A percentile compares a stretch with the other conserved stretches of the same genome.
phyloP scores from a whole-genome alignment of 2,888 invertebrate genomes.

The Yponomeuta plumbellus region DNA sequence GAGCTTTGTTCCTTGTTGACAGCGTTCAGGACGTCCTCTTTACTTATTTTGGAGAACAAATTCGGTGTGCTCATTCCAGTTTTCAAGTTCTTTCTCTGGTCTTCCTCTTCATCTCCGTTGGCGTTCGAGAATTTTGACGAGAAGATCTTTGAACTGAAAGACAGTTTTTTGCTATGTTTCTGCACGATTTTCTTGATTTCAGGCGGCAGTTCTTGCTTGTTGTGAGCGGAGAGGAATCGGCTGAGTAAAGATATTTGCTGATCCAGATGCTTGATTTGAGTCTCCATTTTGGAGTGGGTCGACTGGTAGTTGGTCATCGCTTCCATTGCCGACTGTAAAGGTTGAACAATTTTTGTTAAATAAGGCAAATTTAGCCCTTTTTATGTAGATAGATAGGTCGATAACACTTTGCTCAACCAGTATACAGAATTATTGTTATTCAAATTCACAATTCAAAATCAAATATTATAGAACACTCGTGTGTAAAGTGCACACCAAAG shows the following conservation, averaged over 20 bases:
- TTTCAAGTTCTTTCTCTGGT: conserved; percentile 51
- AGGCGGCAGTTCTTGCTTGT: conserved; percentile 81
- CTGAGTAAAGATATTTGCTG: conserved; percentile 84
- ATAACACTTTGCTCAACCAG: too few species aligned
- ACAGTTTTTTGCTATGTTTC: conserved; percentile 64
- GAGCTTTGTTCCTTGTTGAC: conserved; percentile 31
- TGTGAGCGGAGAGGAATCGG: conserved; percentile 81
- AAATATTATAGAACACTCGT: too few species aligned
- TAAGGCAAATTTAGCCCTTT: too few species aligned
- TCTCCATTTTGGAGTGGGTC: conserved; percentile 80
- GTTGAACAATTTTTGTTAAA: not conserved
- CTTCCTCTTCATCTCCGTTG: conserved; percentile 63
- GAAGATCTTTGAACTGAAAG: conserved; percentile 66
- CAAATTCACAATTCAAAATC: too few species aligned
- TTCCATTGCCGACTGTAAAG: conserved; percentile 79
- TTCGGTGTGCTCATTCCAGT: conserved; percentile 62
- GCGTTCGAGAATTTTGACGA: conserved; percentile 51
- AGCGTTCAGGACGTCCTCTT: conserved; percentile 42
- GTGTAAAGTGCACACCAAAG: too few species aligned
- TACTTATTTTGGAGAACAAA: conserved; percentile 55
- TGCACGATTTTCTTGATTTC: conserved; percentile 86
- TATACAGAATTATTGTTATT: too few species aligned
- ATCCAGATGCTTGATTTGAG: conserved; percentile 83
- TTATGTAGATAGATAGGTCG: too few species aligned
- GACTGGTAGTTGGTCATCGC: conserved; percentile 79